Evolutionary conservation across 2,888 invertebrate species (phyloP), one percentile per base, ranked within the genome.

Genomic region (Micoletzkya japonica): DNA sequence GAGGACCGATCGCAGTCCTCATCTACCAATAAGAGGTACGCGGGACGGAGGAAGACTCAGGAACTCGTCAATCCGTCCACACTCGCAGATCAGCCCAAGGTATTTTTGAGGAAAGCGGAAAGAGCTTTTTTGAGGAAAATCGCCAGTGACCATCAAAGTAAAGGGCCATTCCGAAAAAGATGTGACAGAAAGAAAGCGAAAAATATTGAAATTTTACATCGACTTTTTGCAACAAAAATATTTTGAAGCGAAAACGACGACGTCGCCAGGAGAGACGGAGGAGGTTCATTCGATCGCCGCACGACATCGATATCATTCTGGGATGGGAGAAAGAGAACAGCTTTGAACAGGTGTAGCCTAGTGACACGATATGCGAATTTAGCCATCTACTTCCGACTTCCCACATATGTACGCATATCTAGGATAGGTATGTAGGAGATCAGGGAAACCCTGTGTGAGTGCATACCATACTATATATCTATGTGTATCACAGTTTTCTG

Each of bases 271-370:
- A 66, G 34, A 66, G 75, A 37, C 73, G 74, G 50, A 72, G 73
- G 26, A 72, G 76, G 24, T 84, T 81, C 69, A 76, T 74, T 20
- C 64, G 82, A 28, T 63, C 70, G 2, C 77, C 78, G 4, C 74
- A 74, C 30, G 83, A 83, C 70, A 80, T 80, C 49, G 83, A 83
- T 70, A 72, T 75, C 17, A 37, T 84, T 20, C 70, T 83, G 54
- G 83, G 82, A 10, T 81, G 77, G 76, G 71, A 70, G 26, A 74
- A 69, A 37, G 75, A 77, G 69, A 76, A 76, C 30, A 77, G 77
- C 28, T 81, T 81, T 64, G 81, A 81, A 54, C 70, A 72, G 71
- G 74, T 77, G n/a, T 26, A 2, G 24, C 54, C 34, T 28, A 54
- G 30, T 10, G n/a, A n/a, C n/a, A n/a, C n/a, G n/a, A n/a, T n/a